These are phyloP conservation scores for Hedychridium roseum DNA, from an alignment of 2,888 invertebrate genomes.

Conservation along the genomic window DNA sequence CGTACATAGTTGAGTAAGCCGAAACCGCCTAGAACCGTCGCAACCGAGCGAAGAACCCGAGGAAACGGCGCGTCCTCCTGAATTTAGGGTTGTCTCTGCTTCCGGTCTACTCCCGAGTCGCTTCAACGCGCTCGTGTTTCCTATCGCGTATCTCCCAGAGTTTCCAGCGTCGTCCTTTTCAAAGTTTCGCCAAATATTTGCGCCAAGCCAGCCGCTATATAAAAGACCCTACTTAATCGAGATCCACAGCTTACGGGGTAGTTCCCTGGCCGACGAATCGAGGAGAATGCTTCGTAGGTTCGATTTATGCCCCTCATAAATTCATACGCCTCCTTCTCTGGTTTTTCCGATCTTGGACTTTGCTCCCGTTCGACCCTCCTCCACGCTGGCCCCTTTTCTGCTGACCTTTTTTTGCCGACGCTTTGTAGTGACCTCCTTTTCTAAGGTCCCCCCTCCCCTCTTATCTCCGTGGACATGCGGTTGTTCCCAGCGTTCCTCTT, in stretches of 20 bases:
- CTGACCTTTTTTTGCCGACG: slow-evolving; percentile 8
- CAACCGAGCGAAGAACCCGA: background rate
- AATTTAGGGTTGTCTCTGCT: background rate
- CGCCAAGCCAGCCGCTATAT: too few relatives aligned
- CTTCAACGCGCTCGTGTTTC: too few relatives aligned
- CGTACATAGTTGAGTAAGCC: slow-evolving; percentile 43
- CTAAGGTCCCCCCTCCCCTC: background rate
- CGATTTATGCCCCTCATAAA: slow-evolving; percentile 61
- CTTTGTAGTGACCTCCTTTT: slow-evolving; percentile 11
- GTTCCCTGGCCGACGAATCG: too few relatives aligned
- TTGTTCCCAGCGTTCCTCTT: background rate
- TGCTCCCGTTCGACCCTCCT: slow-evolving; percentile 28
- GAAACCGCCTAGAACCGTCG: slow-evolving; percentile 39
- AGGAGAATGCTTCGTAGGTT: too few relatives aligned
- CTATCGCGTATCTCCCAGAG: too few relatives aligned
- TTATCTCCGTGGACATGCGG: background rate
- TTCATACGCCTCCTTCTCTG: slow-evolving; percentile 55
- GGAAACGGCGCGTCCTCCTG: background rate
- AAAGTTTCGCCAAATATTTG: too few relatives aligned
- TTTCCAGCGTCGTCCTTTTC: too few relatives aligned
- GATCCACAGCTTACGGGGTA: too few relatives aligned
- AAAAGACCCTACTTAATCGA: too few relatives aligned
- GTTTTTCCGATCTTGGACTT: slow-evolving; percentile 51
- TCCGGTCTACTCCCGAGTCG: background rate
- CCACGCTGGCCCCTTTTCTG: slow-evolving; percentile 18